phyloP scores from a whole-genome alignment of 2,113 vertebrate species.

The Hoplias malabaricus region DNA sequence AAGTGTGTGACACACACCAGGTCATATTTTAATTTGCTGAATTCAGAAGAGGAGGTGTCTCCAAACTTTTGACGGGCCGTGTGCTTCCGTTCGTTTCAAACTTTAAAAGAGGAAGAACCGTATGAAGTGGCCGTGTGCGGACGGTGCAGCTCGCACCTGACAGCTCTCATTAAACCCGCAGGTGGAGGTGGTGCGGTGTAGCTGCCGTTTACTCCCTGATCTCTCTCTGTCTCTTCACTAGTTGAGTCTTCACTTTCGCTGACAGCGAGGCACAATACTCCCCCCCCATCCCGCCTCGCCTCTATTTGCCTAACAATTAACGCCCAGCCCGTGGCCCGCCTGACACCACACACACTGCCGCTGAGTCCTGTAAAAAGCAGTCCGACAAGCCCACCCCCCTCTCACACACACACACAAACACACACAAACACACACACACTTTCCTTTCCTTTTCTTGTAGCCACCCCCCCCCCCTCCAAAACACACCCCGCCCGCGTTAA shows the following conservation, averaged over 20 bases:
- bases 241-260: constrained; percentile 81
- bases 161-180: constrained; percentile 23
- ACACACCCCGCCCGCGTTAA: constrained; percentile 64
- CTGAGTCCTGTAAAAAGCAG: constrained; percentile 67
- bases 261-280: constrained; percentile 76
- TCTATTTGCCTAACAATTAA: constrained; percentile 86
- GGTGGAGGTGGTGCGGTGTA: background rate
- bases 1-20: background rate
- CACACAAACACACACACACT: constrained; percentile 55
- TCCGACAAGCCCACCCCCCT: constrained; percentile 54
- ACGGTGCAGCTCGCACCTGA: constrained; percentile 3
- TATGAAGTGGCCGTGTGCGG: background rate
- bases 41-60: background rate
- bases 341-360: constrained; percentile 78
- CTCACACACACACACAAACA: background rate
- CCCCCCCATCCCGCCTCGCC: constrained; percentile 61
- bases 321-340: constrained; percentile 71
- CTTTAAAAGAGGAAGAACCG: background rate
- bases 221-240: constrained; percentile 62
- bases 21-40: background rate
- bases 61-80: background rate
- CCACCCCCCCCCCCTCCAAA: background rate
- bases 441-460: constrained; percentile 65
- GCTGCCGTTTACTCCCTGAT: constrained; percentile 2
- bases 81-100: background rate